Conservation (phyloP, 1,140 invertebrate genomes). For the Cydia strobilella region DNA sequence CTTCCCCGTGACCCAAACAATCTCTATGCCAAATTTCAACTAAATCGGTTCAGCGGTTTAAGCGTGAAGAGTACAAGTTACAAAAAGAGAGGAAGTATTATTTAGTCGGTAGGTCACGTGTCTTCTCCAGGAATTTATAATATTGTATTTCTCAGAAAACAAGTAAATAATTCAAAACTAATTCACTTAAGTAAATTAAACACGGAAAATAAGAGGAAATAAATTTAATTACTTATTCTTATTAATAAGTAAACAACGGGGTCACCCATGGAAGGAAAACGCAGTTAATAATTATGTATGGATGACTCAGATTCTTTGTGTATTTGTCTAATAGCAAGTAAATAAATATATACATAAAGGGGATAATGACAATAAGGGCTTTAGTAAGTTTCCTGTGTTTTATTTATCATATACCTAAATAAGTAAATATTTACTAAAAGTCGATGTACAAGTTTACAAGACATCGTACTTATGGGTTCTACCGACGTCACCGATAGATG, state of each 20-base stretch:
- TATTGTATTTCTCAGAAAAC: background rate
- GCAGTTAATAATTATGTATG: background rate
- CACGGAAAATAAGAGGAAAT: conserved; percentile 7
- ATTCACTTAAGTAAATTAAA: background rate
- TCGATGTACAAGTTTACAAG: no score
- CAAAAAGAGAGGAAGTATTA: no score
- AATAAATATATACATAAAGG: background rate
- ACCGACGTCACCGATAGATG: no score
- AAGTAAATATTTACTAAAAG: background rate
- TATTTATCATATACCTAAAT: background rate
- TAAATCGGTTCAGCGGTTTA: no score
- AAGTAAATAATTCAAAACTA: background rate
- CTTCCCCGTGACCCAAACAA: no score
- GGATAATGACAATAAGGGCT: background rate
- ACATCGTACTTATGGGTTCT: no score
- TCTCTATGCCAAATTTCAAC: no score
- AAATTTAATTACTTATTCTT: background rate
- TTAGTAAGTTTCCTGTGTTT: background rate
- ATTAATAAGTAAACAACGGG: background rate
- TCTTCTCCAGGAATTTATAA: background rate
- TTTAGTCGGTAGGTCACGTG: background rate
- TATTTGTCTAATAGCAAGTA: background rate
- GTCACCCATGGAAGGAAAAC: background rate
- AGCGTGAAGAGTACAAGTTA: no score
- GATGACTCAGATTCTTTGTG: conserved; percentile 2